These are phyloP conservation scores for Antheraea mylitta DNA, from an alignment of 1,140 invertebrate species.

Conservation along the genomic window DNA sequence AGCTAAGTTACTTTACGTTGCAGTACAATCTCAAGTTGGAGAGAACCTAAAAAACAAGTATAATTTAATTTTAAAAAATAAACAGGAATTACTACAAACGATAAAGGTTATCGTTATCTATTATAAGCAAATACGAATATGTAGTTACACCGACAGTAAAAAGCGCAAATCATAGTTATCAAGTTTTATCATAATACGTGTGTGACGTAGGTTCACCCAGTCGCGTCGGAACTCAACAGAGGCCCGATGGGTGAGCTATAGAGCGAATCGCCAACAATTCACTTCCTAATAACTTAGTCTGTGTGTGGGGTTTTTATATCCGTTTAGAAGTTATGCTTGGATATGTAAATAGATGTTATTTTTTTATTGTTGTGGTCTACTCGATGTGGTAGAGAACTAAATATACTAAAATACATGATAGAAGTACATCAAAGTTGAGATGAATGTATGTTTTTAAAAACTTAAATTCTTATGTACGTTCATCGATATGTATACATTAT, in stretches of 20 bases:
- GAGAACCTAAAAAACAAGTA: too few relatives aligned
- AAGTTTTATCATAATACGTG: conserved; percentile 14
- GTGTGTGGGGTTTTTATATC: neutral
- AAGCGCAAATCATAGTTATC: conserved; percentile 20
- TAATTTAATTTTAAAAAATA: neutral
- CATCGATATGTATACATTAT: too few relatives aligned
- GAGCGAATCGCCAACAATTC: neutral
- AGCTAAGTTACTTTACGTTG: too few relatives aligned
- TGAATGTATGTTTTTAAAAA: too few relatives aligned
- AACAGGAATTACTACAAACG: neutral
- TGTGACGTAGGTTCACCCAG: neutral
- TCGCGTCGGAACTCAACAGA: neutral
- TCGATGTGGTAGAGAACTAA: too few relatives aligned
- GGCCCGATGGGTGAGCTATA: conserved; percentile 8
- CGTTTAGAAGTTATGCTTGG: neutral
- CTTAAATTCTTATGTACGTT: too few relatives aligned
- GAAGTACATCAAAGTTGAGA: too few relatives aligned
- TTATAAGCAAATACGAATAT: neutral
- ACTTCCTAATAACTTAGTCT: neutral
- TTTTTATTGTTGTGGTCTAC: too few relatives aligned
- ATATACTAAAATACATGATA: too few relatives aligned
- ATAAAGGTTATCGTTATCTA: neutral
- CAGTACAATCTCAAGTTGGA: too few relatives aligned
- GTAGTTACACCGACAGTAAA: neutral
- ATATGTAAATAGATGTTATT: too few relatives aligned